Evolutionary conservation across 1,140 invertebrate species (phyloP).

Genomic region (Branchinecta lynchi): DNA sequence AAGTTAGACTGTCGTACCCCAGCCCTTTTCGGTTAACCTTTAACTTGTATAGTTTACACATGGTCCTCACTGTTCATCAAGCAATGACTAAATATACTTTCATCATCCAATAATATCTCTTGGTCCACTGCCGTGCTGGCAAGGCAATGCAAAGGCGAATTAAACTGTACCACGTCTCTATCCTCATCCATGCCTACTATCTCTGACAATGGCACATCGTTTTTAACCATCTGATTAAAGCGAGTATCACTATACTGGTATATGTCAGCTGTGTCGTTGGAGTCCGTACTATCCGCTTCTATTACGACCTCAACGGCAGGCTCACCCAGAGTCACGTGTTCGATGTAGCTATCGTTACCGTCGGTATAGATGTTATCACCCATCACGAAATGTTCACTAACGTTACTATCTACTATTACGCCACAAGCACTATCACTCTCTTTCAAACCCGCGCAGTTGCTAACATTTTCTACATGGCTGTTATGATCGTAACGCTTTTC

Average conservation of each 20-base stretch:
- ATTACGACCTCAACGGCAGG: not conserved
- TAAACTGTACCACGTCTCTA: not conserved
- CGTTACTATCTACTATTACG: too few relatives aligned
- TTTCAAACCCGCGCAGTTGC: too few relatives aligned
- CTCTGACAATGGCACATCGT: not conserved
- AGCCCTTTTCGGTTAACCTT: too few relatives aligned
- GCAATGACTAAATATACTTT: slow-evolving; percentile 3
- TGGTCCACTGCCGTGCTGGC: not conserved
- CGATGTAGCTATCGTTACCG: not conserved
- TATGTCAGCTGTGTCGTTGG: too few relatives aligned
- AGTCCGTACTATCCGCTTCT: not conserved
- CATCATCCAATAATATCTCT: not conserved
- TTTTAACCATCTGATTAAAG: not conserved
- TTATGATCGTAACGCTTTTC: too few relatives aligned
- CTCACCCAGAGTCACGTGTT: not conserved
- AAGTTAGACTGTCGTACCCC: too few relatives aligned
- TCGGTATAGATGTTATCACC: not conserved
- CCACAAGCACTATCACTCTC: too few relatives aligned
- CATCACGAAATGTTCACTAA: too few relatives aligned
- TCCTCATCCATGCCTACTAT: not conserved
- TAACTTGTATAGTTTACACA: not conserved
- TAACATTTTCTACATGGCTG: too few relatives aligned
- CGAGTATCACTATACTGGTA: not conserved
- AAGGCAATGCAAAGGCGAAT: not conserved
- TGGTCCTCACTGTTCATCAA: not conserved